These are phyloP conservation scores for Coregonus clupeaformis DNA, from an alignment of 2,113 vertebrate species.

Conservation along the genomic window DNA sequence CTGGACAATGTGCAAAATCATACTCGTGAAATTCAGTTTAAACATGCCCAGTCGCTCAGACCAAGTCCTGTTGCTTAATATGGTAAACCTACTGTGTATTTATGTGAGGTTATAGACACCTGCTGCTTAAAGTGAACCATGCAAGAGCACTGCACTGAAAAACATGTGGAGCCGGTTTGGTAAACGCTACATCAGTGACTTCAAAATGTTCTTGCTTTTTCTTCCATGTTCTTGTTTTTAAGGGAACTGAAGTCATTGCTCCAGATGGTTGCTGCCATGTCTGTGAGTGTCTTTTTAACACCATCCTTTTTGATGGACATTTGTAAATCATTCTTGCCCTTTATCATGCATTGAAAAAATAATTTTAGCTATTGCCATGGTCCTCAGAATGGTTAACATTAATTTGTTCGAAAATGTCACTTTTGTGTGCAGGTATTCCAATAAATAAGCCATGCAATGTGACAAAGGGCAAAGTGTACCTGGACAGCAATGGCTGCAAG, in stretches of 20 bases:
- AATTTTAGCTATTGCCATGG: too few relatives aligned
- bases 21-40: too few relatives aligned
- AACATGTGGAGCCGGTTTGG: background rate
- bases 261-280: conserved; percentile 59
- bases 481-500: conserved; percentile 68
- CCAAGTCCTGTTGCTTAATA: too few relatives aligned
- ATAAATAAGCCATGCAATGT: conserved; percentile 57
- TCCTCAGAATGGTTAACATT: background rate
- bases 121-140: background rate
- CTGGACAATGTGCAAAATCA: too few relatives aligned
- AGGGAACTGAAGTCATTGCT: conserved; percentile 59
- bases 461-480: conserved; percentile 42
- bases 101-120: too few relatives aligned
- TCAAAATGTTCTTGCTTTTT: background rate
- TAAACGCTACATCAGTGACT: background rate
- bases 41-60: too few relatives aligned
- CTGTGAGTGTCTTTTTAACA: conserved; percentile 51
- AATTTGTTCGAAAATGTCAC: background rate
- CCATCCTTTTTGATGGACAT: background rate
- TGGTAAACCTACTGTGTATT: too few relatives aligned
- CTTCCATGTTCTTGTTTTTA: conserved; percentile 8
- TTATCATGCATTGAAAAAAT: too few relatives aligned
- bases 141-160: background rate
- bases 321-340: background rate
- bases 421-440: conserved; percentile 32